These are phyloP conservation scores for Acropternis orthonyx DNA, from an alignment of 2,797 vertebrate species.

Conservation along the genomic window DNA sequence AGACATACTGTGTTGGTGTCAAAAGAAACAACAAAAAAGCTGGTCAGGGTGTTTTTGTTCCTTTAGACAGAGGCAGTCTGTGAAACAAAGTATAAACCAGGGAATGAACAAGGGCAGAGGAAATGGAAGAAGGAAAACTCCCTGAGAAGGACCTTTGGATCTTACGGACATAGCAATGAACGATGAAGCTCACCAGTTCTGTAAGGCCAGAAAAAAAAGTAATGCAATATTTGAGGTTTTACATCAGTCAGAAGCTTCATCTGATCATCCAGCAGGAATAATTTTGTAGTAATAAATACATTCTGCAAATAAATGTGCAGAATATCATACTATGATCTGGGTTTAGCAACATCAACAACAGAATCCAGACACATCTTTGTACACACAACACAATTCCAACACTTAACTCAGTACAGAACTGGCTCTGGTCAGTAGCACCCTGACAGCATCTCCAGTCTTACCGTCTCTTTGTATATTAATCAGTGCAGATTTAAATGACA, in stretches of 20 bases:
- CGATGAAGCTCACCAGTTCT: not conserved
- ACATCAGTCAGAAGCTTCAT: not conserved
- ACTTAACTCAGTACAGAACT: not conserved
- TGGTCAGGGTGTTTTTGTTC: not conserved
- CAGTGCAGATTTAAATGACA: not conserved
- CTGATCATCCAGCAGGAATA: not conserved
- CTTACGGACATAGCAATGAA: not conserved
- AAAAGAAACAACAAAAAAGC: slow-evolving; percentile 38
- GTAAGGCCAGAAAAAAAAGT: not conserved
- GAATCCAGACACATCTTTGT: not conserved
- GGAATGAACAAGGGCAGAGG: not conserved
- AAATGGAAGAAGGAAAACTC: slow-evolving; percentile 21
- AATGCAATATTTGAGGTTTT: not conserved
- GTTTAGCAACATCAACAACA: not conserved
- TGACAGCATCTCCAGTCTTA: not conserved
- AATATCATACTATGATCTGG: not conserved
- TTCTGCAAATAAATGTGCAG: not conserved
- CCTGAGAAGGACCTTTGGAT: slow-evolving; percentile 8
- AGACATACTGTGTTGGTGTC: slow-evolving; percentile 36
- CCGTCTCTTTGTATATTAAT: not conserved
- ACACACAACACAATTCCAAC: not conserved
- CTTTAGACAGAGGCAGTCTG: slow-evolving; percentile 32
- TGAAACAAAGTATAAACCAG: slow-evolving; percentile 31
- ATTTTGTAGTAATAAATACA: not conserved
- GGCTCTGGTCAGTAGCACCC: not conserved